These are phyloP conservation scores for Bruchidius siliquastri DNA, from an alignment of 2,888 invertebrate genomes.

Conservation along the genomic window DNA sequence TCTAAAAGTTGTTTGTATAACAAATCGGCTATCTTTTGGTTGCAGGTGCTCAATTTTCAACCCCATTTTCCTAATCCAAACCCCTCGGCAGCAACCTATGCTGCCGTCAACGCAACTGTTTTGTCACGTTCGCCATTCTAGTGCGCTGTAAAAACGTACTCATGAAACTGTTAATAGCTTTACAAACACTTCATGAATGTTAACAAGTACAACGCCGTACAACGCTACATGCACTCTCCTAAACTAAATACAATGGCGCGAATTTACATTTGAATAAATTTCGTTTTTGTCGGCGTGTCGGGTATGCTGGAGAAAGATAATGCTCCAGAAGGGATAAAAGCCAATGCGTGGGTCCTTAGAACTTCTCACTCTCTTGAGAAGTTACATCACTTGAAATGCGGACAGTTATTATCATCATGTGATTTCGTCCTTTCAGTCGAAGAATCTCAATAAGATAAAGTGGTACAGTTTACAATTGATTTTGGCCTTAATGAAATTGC, in stretches of 20 bases:
- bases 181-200: constrained; percentile 44
- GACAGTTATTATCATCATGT: too few relatives aligned
- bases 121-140: constrained; percentile 31
- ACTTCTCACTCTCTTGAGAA: background rate
- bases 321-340: background rate
- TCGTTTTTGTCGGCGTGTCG: background rate
- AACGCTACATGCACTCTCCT: constrained; percentile 28
- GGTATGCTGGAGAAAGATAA: background rate
- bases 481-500: too few relatives aligned
- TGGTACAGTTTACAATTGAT: too few relatives aligned
- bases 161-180: constrained; percentile 43
- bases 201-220: constrained; percentile 38
- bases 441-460: too few relatives aligned
- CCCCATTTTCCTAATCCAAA: background rate
- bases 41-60: background rate
- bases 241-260: constrained; percentile 20
- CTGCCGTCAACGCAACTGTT: constrained; percentile 19
- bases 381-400: too few relatives aligned
- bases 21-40: too few relatives aligned
- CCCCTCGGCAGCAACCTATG: background rate
- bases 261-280: constrained; percentile 21
- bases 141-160: constrained; percentile 40
- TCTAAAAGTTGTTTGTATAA: too few relatives aligned
- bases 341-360: background rate
- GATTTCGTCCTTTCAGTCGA: too few relatives aligned